These are phyloP conservation scores for Xyrauchen texanus DNA, from an alignment of 2,113 vertebrate genomes.

Conservation along the genomic window DNA sequence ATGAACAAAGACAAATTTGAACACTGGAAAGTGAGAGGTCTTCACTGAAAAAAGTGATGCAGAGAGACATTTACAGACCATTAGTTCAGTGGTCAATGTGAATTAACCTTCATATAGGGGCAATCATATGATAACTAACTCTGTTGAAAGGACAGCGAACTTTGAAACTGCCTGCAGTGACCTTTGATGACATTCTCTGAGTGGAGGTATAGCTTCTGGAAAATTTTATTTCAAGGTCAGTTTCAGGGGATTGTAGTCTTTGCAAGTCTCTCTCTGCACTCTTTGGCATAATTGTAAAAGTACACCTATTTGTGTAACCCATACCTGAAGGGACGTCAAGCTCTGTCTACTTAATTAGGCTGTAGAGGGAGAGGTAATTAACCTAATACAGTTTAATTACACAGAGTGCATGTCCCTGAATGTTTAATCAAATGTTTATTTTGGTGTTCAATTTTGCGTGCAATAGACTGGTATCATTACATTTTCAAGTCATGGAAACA, in stretches of 20 bases:
- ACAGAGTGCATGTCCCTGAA: conserved; percentile 63
- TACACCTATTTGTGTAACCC: conserved; percentile 60
- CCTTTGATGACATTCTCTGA: neutral
- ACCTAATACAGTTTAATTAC: conserved; percentile 71
- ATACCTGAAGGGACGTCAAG: conserved; percentile 63
- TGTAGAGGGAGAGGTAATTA: conserved; percentile 66
- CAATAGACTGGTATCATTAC: conserved; percentile 11
- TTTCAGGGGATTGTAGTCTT: conserved; percentile 1
- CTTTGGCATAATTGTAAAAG: conserved; percentile 47
- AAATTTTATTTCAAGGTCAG: neutral
- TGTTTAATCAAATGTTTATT: conserved; percentile 60
- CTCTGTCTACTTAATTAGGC: conserved; percentile 65
- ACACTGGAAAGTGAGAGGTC: neutral
- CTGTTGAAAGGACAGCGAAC: neutral
- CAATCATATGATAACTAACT: neutral
- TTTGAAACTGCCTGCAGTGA: neutral
- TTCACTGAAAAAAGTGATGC: neutral
- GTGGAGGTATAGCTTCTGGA: neutral
- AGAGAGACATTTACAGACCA: no score
- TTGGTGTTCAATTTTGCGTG: conserved; percentile 11
- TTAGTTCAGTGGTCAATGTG: neutral
- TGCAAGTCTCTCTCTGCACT: neutral
- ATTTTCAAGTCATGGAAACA: conserved; percentile 12
- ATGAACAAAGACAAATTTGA: neutral
- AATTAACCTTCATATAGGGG: neutral